Evolutionary conservation across 2,888 invertebrate genomes (phyloP).

Genomic region (Limenitis camilla): DNA sequence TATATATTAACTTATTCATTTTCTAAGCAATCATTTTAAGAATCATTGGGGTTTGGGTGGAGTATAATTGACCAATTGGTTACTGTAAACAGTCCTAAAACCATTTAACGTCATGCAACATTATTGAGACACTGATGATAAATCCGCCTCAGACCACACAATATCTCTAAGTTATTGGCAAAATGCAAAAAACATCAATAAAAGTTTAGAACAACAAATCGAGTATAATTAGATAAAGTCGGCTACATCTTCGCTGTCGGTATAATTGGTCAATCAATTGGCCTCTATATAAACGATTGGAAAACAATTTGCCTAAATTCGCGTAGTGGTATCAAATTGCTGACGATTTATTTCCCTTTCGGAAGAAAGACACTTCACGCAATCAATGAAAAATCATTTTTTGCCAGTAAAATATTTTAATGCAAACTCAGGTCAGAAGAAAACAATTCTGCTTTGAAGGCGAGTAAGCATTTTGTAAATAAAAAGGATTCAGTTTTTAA

Average conservation of each 20-base stretch:
- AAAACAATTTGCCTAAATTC: slow-evolving; percentile 42
- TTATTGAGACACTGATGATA: slow-evolving; percentile 29
- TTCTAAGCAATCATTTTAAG: slow-evolving; percentile 13
- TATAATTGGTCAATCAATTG: slow-evolving; percentile 65
- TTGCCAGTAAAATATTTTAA: neutral
- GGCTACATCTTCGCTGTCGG: slow-evolving; percentile 31
- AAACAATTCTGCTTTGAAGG: neutral
- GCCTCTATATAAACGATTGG: slow-evolving; percentile 39
- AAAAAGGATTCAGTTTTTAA: too few relatives aligned
- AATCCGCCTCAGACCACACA: too few relatives aligned
- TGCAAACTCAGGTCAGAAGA: too few relatives aligned
- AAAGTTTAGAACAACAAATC: neutral
- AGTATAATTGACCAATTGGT: slow-evolving; percentile 59
- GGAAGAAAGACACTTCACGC: neutral
- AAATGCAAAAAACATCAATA: neutral
- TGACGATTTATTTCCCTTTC: slow-evolving; percentile 10
- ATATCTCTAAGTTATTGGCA: too few relatives aligned
- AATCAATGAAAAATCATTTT: neutral
- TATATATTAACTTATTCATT: too few relatives aligned
- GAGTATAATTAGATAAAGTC: neutral
- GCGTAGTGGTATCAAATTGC: slow-evolving; percentile 37
- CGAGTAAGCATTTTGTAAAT: too few relatives aligned
- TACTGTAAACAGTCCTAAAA: slow-evolving; percentile 39
- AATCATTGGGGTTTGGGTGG: slow-evolving; percentile 31
- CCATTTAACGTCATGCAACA: slow-evolving; percentile 46